Percentiles rank a stretch among this genome's conserved stretches.
Conservation (phyloP, 1,140 invertebrate species). For the Steinernema khuongi region DNA sequence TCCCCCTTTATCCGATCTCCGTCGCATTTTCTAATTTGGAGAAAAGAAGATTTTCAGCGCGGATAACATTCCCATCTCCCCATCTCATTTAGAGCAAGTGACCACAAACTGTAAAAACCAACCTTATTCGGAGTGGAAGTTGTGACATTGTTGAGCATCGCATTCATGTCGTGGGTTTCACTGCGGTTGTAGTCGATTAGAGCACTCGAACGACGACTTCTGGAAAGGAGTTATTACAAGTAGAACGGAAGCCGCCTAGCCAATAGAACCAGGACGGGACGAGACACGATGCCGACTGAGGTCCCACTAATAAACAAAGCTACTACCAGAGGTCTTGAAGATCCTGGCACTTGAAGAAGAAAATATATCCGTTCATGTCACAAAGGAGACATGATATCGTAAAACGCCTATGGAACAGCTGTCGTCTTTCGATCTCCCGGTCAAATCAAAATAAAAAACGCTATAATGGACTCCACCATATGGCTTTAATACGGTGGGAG, state of each 20-base stretch:
- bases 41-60: background rate
- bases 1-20: constrained; percentile 7
- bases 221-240: no score
- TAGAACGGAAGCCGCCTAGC: no score
- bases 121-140: background rate
- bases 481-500: background rate
- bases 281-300: background rate
- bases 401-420: background rate
- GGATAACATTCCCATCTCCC: constrained; percentile 8
- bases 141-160: background rate
- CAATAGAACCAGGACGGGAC: background rate
- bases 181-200: background rate
- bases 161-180: background rate
- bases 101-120: background rate
- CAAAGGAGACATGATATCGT: constrained; percentile 11
- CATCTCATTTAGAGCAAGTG: background rate
- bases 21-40: background rate
- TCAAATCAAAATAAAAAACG: constrained; percentile 4
- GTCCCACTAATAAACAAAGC: constrained; percentile 5
- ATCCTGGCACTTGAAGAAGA: background rate
- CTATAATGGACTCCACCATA: background rate
- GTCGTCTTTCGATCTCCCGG: background rate
- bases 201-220: background rate
- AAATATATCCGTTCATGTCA: background rate
- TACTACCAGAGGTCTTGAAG: background rate